Evolutionary conservation across 2,797 vertebrate genomes (phyloP).

Genomic region (Microctenopoma steveboyesi): DNA sequence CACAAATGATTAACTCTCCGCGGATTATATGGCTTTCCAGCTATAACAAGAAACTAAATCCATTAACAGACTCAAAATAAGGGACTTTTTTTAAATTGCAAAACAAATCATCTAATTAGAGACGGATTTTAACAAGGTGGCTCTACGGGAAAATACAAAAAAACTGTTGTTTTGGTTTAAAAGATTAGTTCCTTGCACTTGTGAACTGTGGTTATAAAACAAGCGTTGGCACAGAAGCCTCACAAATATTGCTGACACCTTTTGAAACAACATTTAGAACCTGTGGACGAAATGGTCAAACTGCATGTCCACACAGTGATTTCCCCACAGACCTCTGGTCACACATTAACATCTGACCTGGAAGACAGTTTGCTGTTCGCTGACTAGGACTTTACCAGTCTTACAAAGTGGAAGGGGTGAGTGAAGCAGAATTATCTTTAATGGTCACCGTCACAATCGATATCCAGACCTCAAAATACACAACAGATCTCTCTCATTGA

Average conservation of each 20-base stretch:
- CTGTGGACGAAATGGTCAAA: conserved; percentile 14
- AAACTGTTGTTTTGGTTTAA: conserved; percentile 33
- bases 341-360: conserved; percentile 52
- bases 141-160: conserved; percentile 3
- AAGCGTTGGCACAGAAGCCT: background rate
- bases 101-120: conserved; percentile 12
- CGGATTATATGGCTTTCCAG: background rate
- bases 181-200: conserved; percentile 35
- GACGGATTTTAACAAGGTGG: conserved; percentile 30
- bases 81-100: background rate
- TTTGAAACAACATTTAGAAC: conserved; percentile 24
- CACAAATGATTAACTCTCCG: conserved; percentile 64
- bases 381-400: conserved; percentile 5
- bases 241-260: conserved; percentile 10
- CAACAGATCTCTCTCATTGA: conserved; percentile 31
- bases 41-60: conserved; percentile 12
- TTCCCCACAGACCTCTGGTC: conserved; percentile 29
- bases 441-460: conserved; percentile 36
- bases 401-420: background rate
- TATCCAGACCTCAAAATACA: conserved; percentile 50
- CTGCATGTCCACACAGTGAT: background rate
- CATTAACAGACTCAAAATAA: background rate
- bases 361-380: conserved; percentile 1
- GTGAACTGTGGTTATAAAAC: conserved; percentile 40
- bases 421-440: conserved; percentile 7